Base-by-base conservation (phyloP, 2,888 invertebrate genomes). In the Erynnis tages region DNA sequence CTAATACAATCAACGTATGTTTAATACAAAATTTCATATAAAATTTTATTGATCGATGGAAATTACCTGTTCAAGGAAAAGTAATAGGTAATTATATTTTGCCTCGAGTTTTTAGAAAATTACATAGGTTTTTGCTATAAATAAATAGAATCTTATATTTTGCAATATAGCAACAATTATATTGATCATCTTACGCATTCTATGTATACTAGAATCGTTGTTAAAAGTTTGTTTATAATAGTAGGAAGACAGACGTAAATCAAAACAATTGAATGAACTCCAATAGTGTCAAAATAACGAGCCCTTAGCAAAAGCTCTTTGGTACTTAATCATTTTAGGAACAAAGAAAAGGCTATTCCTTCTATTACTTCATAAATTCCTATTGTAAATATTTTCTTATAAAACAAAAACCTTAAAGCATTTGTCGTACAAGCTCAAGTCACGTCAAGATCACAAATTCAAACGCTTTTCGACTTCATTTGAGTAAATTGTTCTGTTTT, bases 381-480 rank as follows among this genome's bases (percentile, higher is more conserved):
- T 37, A 29, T 47, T 47, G 29, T 38, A 47, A 47, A 47, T 38
- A 29, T 47, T 29, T 47, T 46, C 17, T 35, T 27, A 10, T n/a
- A 27, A 23, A 37, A 46, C 35, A 46, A 46, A 25, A 17, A 16
- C 27, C 13, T 46, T 46, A 16, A 25, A 13, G 10, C 45, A 25
- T 16, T 29, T 37, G 17, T 37, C 17, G 35, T 21, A 21, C n/a
- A 29, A 38, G 17, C 27, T 16, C 17, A 6, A 17, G n/a, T n/a
- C n/a, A n/a, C n/a, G n/a, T n/a, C n/a, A 29, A 38, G 17, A 27
- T 16, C 17, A 6, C 10, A 27, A 27, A 16, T n/a, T n/a, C 2
- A 25, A 25, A 25, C 2, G 25, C 25, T 25, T 34, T 34, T 16
- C 3, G 14, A 32, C 2, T 32, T 32, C 8, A 32, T 16, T 1